Evolutionary conservation across 2,888 invertebrate species (phyloP).

Genomic region (Cephus pygmeus): DNA sequence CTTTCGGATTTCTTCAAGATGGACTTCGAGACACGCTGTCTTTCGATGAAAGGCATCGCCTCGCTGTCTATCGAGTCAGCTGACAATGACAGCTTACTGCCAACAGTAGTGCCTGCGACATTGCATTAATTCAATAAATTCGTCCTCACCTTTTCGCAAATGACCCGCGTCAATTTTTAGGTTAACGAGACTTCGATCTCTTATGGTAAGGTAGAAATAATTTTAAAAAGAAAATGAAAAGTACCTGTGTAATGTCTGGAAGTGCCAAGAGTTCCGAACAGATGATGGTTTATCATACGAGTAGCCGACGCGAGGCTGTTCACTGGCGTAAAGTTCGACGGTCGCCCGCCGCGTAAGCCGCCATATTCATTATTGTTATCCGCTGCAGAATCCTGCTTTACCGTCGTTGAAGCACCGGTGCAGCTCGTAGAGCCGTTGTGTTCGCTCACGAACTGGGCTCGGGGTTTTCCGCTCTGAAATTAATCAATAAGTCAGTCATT

Average conservation of each 20-base stretch:
- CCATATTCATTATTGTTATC: constrained; percentile 64
- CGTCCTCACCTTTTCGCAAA: neutral
- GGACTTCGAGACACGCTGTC: constrained; percentile 78
- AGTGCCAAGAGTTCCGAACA: constrained; percentile 73
- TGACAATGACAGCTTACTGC: constrained; percentile 76
- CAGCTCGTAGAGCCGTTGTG: constrained; percentile 45
- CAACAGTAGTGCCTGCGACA: constrained; percentile 58
- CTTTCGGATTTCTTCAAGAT: constrained; percentile 82
- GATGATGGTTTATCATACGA: constrained; percentile 79
- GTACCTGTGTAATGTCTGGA: constrained; percentile 64
- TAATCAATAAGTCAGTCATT: constrained; percentile 6
- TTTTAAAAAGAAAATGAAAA: too few species aligned
- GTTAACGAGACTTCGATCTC: too few species aligned
- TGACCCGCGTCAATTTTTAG: too few species aligned
- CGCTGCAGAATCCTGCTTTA: constrained; percentile 39
- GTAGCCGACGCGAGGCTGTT: constrained; percentile 78
- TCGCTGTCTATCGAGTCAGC: constrained; percentile 77
- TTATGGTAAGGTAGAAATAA: too few species aligned
- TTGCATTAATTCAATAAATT: neutral
- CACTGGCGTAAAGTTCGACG: constrained; percentile 72
- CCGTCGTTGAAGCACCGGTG: constrained; percentile 22
- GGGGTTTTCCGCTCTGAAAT: constrained; percentile 55
- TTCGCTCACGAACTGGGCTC: constrained; percentile 51
- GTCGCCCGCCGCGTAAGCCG: constrained; percentile 65
- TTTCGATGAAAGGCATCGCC: constrained; percentile 73